phyloP scores from a whole-genome alignment of 1,140 invertebrate species.

The Drosophila navojoa region DNA sequence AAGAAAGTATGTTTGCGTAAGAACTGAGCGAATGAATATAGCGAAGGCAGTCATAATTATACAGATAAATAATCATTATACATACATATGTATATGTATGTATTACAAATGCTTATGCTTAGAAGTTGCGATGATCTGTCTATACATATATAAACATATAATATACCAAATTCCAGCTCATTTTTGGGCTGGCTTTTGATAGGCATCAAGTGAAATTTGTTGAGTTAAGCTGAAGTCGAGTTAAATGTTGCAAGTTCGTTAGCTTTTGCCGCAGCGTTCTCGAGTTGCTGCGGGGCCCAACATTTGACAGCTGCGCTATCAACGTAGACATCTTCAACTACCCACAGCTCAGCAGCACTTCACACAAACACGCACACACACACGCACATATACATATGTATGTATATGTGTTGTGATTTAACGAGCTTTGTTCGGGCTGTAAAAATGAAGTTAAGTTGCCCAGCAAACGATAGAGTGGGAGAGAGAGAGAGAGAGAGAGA shows the following conservation, averaged over 20 bases:
- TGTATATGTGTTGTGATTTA: conserved; percentile 20
- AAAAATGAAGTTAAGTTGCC: conserved; percentile 46
- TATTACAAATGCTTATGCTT: too few relatives aligned
- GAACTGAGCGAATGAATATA: too few relatives aligned
- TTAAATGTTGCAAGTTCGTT: not conserved
- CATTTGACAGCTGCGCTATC: conserved; percentile 26
- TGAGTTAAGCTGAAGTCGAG: not conserved
- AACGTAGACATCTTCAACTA: conserved; percentile 48
- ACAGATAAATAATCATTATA: too few relatives aligned
- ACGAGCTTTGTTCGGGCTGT: conserved; percentile 43
- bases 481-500: not conserved
- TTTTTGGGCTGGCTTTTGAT: too few relatives aligned
- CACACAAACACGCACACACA: conserved; percentile 9
- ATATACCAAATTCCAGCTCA: too few relatives aligned
- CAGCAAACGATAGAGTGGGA: not conserved
- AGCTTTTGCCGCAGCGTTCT: not conserved
- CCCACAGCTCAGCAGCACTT: conserved; percentile 28
- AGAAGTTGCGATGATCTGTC: too few relatives aligned
- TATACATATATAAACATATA: too few relatives aligned
- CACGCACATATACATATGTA: not conserved
- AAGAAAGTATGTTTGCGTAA: too few relatives aligned
- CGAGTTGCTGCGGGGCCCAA: not conserved
- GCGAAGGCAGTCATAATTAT: too few relatives aligned
- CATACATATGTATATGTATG: too few relatives aligned
- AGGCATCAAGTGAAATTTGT: not conserved